Evolutionary conservation across 2,888 invertebrate genomes (phyloP).

Genomic region (Polyploca ridens): DNA sequence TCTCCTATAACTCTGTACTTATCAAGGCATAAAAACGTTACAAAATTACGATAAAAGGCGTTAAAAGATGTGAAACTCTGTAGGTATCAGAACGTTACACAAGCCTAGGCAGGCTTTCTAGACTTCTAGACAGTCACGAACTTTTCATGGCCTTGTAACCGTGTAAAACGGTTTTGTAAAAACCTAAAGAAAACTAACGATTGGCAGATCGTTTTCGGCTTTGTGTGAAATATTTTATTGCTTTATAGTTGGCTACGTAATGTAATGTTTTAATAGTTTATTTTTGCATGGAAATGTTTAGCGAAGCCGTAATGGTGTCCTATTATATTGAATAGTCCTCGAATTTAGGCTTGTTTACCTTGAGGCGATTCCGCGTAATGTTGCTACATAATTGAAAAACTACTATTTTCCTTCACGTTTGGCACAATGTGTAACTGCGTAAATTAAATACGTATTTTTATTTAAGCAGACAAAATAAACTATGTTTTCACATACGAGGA

Average conservation of each 20-base stretch:
- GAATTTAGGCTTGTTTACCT: not conserved
- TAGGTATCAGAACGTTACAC: constrained; percentile 49
- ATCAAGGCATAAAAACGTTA: constrained; percentile 35
- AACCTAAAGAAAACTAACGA: constrained; percentile 31
- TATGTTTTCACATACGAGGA: constrained; percentile 51
- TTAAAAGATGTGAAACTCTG: constrained; percentile 49
- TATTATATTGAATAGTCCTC: not conserved
- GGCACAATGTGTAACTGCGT: constrained; percentile 16
- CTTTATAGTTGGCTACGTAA: constrained; percentile 16
- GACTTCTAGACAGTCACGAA: constrained; percentile 50
- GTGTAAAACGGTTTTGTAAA: constrained; percentile 40
- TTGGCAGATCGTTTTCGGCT: constrained; percentile 5
- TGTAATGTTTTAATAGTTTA: constrained; percentile 9
- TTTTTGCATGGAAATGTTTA: not conserved
- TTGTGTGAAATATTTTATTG: constrained; percentile 17
- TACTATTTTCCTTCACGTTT: not conserved
- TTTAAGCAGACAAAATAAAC: constrained; percentile 4
- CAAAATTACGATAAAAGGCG: constrained; percentile 39
- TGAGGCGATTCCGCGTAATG: not conserved
- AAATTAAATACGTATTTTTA: constrained; percentile 8
- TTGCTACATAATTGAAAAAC: not conserved
- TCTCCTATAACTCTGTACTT: not conserved
- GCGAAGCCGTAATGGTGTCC: not conserved
- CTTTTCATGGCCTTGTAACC: constrained; percentile 53
- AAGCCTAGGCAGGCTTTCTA: constrained; percentile 60